Evolutionary conservation across 2,113 vertebrate species (phyloP), one percentile per base, ranked within the genome.

Genomic region (Astatotilapia flaviijosephi): DNA sequence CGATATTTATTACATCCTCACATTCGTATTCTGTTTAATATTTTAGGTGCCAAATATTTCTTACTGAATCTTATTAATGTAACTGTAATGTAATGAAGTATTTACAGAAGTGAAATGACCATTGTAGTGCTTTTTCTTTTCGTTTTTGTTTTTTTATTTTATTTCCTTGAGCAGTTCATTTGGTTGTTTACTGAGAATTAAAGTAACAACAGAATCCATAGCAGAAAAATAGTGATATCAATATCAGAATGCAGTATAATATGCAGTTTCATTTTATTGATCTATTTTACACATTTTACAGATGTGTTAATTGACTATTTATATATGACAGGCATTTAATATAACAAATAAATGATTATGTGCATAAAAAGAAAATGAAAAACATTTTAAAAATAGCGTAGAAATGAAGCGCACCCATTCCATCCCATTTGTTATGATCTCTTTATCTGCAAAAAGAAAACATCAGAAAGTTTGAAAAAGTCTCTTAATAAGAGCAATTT

Each of bases 361-460:
- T 17, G 73, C 9, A 83, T 10, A n/a, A 70, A 86, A 70, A 9
- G 9, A 47, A 42, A 70, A 9, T 70, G 17, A 51, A 51, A 79
- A 51, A 70, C 2, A 68, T 35, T 80, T 75, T 14, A 42, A 80
- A 80, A 70, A 12, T 21, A 28, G 65, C 3, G 1, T 28, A 33
- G 19, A 33, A 79, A 33, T 33, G 17, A 33, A 33, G 17, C 31
- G 0, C 75, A 33, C 19, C 6, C 13, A 47, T 73, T 73, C 68
- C 40, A 26, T 5, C 21, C 7, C 40, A 42, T 17, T 45, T 3
- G 8, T 73, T 45, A 73, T 6, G 1, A 26, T 73, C 2, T 60
- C 75, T 92, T 92, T 81, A 89, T 80, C 88, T 92, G 40, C 10
- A 88, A 88, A 54, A 58, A 83, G 1, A 12, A 68, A 7, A 77